phyloP scores from a whole-genome alignment of 2,888 invertebrate species.

The Malthinus flaveolus region DNA sequence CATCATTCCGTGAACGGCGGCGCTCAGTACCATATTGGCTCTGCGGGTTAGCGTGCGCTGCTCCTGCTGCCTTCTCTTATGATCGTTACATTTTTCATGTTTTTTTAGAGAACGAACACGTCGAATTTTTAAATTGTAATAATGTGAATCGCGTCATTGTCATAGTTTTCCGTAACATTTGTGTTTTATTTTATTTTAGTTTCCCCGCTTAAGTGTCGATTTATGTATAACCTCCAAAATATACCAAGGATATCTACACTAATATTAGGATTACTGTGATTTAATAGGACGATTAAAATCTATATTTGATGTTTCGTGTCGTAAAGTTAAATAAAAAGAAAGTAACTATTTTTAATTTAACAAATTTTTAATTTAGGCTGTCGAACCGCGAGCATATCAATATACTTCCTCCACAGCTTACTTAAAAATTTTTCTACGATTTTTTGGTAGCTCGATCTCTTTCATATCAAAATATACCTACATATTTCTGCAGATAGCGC shows the following conservation, averaged over 20 bases:
- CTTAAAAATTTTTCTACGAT: not conserved
- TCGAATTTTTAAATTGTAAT: slow-evolving; percentile 28
- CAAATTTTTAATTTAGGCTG: not conserved
- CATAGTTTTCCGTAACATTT: slow-evolving; percentile 25
- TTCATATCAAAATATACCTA: too few species aligned
- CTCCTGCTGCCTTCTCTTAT: slow-evolving; percentile 35
- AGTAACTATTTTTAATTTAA: not conserved
- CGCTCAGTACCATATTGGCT: slow-evolving; percentile 47
- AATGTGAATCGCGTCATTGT: slow-evolving; percentile 35
- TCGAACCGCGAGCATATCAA: not conserved
- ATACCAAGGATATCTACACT: slow-evolving; percentile 22
- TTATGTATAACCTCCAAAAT: slow-evolving; percentile 22
- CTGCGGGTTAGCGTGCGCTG: slow-evolving; percentile 41
- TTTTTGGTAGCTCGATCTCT: too few species aligned
- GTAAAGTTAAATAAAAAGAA: not conserved
- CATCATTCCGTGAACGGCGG: slow-evolving; percentile 43
- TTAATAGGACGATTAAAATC: slow-evolving; percentile 9
- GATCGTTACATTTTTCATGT: slow-evolving; percentile 35
- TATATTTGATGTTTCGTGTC: not conserved
- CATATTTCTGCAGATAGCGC: too few species aligned
- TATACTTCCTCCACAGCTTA: not conserved
- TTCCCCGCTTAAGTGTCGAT: slow-evolving; percentile 16
- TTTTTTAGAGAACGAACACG: slow-evolving; percentile 24
- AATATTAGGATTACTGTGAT: slow-evolving; percentile 27
- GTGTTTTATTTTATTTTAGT: slow-evolving; percentile 33